phyloP scores from a whole-genome alignment of 2,113 vertebrate species.

The Chaenogobius annularis region DNA sequence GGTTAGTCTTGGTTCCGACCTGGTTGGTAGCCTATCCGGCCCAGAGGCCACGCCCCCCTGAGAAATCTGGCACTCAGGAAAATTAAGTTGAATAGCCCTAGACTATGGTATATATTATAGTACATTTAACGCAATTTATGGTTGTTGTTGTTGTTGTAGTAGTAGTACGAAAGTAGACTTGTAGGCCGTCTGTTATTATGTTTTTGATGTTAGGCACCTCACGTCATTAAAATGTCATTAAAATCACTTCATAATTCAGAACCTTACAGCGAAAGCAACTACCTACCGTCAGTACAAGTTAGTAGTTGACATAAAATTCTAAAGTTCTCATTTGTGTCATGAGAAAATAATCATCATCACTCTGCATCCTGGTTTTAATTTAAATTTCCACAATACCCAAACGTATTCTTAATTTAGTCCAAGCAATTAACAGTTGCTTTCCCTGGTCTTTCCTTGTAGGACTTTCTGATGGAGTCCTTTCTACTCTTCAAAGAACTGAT shows the following conservation, averaged over 20 bases:
- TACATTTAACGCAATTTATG: too few species aligned
- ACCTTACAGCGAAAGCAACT: not conserved
- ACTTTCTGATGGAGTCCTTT: constrained; percentile 98
- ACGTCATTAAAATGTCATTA: not conserved
- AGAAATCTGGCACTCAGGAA: too few species aligned
- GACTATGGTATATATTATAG: too few species aligned
- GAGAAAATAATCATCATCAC: not conserved
- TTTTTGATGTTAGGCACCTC: not conserved
- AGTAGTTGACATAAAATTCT: not conserved
- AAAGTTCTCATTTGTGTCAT: not conserved
- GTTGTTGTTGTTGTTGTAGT: too few species aligned
- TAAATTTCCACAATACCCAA: not conserved
- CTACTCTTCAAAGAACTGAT: constrained; percentile 96
- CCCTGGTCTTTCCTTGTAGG: constrained; percentile 68
- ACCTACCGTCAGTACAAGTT: not conserved
- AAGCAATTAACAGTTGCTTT: not conserved
- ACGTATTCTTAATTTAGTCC: not conserved
- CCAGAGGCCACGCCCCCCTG: too few species aligned
- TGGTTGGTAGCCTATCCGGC: too few species aligned
- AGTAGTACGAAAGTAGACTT: too few species aligned
- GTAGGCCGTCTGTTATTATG: too few species aligned
- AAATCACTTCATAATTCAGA: not conserved
- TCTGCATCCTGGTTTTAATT: not conserved
- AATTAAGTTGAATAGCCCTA: too few species aligned
- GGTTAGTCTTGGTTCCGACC: too few species aligned